These are phyloP conservation scores for Sialia sialis DNA, from an alignment of 2,113 vertebrate species.

Conservation along the genomic window DNA sequence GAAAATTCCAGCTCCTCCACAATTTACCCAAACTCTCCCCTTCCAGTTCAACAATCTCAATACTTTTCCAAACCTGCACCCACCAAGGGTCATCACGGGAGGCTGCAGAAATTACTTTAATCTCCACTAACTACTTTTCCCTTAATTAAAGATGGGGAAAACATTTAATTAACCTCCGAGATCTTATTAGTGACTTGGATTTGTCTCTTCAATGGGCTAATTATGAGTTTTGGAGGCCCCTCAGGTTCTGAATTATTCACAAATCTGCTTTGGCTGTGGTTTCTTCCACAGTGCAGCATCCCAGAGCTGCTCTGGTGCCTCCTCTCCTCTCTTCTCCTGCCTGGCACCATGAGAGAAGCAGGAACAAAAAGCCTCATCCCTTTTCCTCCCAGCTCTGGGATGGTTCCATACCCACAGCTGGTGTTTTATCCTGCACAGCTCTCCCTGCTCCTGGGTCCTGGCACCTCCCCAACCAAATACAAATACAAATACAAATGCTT, in stretches of 20 bases:
- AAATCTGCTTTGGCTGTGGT: background rate
- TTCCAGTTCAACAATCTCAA: background rate
- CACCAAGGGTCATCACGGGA: background rate
- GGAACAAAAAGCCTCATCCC: accelerated
- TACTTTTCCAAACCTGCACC: background rate
- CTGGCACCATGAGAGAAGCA: accelerated
- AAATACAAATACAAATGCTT: too few species aligned
- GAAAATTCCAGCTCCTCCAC: background rate
- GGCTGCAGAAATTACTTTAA: constrained; percentile 25
- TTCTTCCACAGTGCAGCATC: background rate
- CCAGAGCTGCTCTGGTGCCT: background rate
- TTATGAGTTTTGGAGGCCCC: constrained; percentile 31
- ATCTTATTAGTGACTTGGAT: constrained; percentile 48
- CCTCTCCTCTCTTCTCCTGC: background rate
- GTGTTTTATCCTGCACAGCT: background rate
- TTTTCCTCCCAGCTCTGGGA: background rate
- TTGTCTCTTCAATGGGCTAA: constrained; percentile 54
- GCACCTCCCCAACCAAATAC: too few species aligned
- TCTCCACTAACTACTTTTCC: background rate
- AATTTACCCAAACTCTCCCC: background rate
- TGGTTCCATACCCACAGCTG: accelerated
- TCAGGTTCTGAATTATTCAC: background rate
- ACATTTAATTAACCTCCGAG: constrained; percentile 56
- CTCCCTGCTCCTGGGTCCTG: accelerated
- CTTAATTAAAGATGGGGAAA: constrained; percentile 47